These are phyloP conservation scores for Sitta europaea DNA, from an alignment of 2,113 vertebrate genomes.

Conservation along the genomic window DNA sequence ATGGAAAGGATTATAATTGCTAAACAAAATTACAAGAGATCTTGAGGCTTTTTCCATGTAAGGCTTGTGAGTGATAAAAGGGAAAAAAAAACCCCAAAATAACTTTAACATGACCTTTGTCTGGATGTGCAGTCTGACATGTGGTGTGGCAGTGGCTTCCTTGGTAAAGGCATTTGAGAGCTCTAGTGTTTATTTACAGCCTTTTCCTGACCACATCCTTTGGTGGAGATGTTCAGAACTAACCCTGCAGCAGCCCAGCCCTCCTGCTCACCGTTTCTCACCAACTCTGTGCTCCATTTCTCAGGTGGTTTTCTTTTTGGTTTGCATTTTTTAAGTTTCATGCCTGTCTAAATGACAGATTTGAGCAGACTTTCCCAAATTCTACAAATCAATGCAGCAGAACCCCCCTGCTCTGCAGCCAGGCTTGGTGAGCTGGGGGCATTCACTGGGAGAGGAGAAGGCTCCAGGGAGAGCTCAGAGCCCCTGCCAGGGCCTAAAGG, in stretches of 20 bases:
- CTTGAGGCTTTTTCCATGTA: not conserved
- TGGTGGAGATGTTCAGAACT: not conserved
- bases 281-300: not conserved
- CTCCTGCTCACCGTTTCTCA: not conserved
- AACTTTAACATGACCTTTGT: not conserved
- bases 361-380: not conserved
- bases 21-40: not conserved
- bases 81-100: fast-evolving
- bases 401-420: not conserved
- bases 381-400: not conserved
- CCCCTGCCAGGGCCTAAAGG: fast-evolving
- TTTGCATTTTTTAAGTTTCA: not conserved
- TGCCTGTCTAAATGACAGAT: not conserved
- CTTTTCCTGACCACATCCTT: not conserved
- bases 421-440: not conserved
- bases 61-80: not conserved
- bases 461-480: not conserved
- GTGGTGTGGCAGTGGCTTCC: not conserved
- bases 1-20: not conserved
- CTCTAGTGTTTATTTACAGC: not conserved
- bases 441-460: not conserved
- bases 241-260: not conserved
- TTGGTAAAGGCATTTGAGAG: not conserved
- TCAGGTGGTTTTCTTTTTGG: not conserved
- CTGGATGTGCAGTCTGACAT: not conserved